Evolutionary conservation across 2,888 invertebrate species (phyloP).

Genomic region (Yponomeuta plumbellus): DNA sequence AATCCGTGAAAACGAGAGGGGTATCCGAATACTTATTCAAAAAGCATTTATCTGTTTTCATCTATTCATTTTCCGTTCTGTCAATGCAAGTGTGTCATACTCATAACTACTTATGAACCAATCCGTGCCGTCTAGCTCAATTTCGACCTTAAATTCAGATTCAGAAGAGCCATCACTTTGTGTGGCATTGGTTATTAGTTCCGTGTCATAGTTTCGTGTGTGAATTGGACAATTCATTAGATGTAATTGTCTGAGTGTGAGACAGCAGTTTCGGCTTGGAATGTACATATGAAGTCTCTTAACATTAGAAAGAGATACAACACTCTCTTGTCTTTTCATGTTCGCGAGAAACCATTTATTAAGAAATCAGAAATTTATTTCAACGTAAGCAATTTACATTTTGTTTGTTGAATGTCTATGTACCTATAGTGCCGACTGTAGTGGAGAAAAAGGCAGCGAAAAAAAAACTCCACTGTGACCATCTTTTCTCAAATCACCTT

Average conservation of each 20-base stretch:
- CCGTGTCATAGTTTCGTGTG: constrained; percentile 47
- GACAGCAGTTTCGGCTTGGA: constrained; percentile 37
- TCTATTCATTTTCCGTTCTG: constrained; percentile 10
- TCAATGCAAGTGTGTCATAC: constrained; percentile 11
- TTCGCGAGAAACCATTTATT: no score
- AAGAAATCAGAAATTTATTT: no score
- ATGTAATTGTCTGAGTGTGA: constrained; percentile 61
- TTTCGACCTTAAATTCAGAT: neutral
- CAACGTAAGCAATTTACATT: no score
- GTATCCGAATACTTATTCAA: constrained; percentile 5
- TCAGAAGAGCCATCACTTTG: neutral
- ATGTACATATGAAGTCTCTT: neutral
- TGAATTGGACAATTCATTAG: constrained; percentile 72
- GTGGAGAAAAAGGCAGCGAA: no score
- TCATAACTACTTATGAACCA: constrained; percentile 4
- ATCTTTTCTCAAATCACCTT: no score
- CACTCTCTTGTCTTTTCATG: no score
- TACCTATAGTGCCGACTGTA: no score
- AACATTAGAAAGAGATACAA: neutral
- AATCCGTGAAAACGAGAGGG: constrained; percentile 9
- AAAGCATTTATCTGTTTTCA: constrained; percentile 12
- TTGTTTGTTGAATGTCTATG: no score
- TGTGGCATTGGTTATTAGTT: constrained; percentile 38
- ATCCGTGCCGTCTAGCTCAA: neutral
- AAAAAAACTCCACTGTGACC: no score